Evolutionary conservation across 2,888 invertebrate genomes (phyloP), one percentile per base, ranked within the genome.

Genomic region (Epinotia demarniana): DNA sequence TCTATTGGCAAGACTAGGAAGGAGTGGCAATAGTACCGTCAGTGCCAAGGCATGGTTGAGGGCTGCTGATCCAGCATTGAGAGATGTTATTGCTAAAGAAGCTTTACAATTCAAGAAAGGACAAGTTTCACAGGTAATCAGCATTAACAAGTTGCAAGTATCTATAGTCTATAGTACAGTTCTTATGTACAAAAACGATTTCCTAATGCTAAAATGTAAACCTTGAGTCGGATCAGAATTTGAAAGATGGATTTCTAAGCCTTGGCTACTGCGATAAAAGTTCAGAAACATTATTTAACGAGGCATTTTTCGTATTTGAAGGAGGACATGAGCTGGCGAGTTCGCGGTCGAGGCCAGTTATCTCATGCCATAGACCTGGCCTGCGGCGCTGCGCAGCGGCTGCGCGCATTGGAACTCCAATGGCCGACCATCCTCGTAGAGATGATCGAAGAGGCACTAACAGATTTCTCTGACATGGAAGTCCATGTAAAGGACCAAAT

Each of bases 41-140:
- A 92, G 95, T 79, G 96, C 97, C 11, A 96, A 97, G 85, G 95
- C 96, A 76, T 97, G 97, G 97, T 87, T 97, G 58, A 91, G 95
- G 83, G 92, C 94, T 13, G 96, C 96, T 16, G 97, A 98, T 87
- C 96, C 97, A 39, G 97, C 97, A 6, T 90, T 98, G 72, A 95
- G 96, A 82, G 96, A 96, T 79, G 98, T 98, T 13, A 97, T 98
- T 70, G 97, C 97, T 71, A 98, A 98, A 88, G 98, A 98, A 90
- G 97, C 98, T 1, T 88, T 98, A 62, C 97, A 98, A 81, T 98
- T 97, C 95, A 95, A 96, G 81, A 95, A 96, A 84, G 95, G 96
- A 27, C 93, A 94, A 75, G 88, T 93, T 12, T 94, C 94, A 2
- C 94, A 94, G 89, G 94, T 94, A 82, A 62, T 4, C 0, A 3